phyloP scores from a whole-genome alignment of 1,140 invertebrate genomes.

The Drosophila ambigua region DNA sequence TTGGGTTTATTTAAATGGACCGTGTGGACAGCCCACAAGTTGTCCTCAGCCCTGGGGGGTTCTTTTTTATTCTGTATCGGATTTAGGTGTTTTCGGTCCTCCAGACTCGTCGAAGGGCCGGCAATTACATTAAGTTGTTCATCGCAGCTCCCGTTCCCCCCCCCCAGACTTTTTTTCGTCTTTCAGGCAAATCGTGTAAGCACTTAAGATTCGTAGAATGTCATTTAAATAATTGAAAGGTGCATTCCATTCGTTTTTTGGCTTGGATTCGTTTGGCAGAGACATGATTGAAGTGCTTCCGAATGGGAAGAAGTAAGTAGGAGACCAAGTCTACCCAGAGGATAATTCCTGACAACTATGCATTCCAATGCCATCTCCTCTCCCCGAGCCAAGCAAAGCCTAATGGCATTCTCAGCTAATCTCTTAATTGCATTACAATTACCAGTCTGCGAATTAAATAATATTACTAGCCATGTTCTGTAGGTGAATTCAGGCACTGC shows the following conservation, averaged over 20 bases:
- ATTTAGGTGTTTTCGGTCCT: slow-evolving; percentile 38
- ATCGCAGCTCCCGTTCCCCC: slow-evolving; percentile 19
- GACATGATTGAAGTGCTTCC: slow-evolving; percentile 14
- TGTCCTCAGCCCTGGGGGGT: slow-evolving; percentile 8
- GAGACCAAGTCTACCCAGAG: slow-evolving; percentile 6
- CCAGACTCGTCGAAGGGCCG: slow-evolving; percentile 23
- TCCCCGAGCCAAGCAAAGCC: slow-evolving; percentile 61
- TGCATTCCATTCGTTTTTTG: slow-evolving; percentile 38
- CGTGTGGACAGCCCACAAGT: slow-evolving; percentile 58
- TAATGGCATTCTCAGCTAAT: slow-evolving; percentile 76
- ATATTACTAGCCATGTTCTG: slow-evolving; percentile 42
- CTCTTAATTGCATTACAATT: slow-evolving; percentile 78
- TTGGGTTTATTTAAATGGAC: slow-evolving; percentile 75
- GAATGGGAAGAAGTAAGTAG: slow-evolving; percentile 5
- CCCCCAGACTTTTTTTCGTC: slow-evolving; percentile 12
- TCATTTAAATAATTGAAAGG: slow-evolving; percentile 80
- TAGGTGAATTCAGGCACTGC: slow-evolving; percentile 20
- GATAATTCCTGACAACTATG: background rate
- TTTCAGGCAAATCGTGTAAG: slow-evolving; percentile 57
- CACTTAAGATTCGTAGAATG: slow-evolving; percentile 70
- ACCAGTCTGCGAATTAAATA: slow-evolving; percentile 76
- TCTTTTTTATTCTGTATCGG: slow-evolving; percentile 10
- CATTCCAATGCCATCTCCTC: background rate
- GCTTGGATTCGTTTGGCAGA: slow-evolving; percentile 11
- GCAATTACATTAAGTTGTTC: slow-evolving; percentile 73